These are phyloP conservation scores for Pachypsylla venusta DNA, from an alignment of 1,140 invertebrate species.

Conservation along the genomic window DNA sequence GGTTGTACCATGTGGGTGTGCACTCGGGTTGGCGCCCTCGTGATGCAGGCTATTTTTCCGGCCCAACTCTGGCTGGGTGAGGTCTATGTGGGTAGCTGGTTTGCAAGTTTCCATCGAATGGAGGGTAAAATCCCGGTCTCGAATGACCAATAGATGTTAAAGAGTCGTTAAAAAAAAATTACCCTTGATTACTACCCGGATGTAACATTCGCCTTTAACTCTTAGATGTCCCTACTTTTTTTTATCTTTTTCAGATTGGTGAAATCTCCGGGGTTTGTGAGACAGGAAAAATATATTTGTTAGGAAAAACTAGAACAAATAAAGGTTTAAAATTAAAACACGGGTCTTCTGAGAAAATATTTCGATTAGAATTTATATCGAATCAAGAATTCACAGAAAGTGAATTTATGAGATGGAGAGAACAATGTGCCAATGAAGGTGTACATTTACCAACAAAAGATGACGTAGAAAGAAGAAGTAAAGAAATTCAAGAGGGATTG, in stretches of 20 bases:
- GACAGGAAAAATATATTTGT: constrained; percentile 84
- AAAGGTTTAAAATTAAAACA: constrained; percentile 64
- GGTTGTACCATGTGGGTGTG: no score
- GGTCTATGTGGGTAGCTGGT: no score
- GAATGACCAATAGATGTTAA: no score
- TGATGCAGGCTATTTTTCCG: no score
- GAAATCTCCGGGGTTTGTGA: constrained; percentile 92
- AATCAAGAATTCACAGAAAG: constrained; percentile 88
- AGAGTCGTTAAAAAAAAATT: no score
- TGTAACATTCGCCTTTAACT: no score
- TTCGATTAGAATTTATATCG: constrained; percentile 92
- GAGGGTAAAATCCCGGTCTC: no score
- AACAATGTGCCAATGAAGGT: constrained; percentile 58
- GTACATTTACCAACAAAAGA: constrained; percentile 69
- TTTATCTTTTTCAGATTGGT: constrained; percentile 43
- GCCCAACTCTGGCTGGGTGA: no score
- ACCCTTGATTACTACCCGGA: no score
- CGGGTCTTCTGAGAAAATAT: constrained; percentile 79
- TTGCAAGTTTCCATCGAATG: no score
- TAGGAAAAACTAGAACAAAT: constrained; percentile 84
- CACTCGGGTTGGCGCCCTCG: no score
- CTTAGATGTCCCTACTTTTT: constrained; percentile 2
- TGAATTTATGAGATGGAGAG: constrained; percentile 89
- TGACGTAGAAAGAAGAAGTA: constrained; percentile 67
- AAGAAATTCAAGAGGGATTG: constrained; percentile 75